Percentiles rank a stretch among this genome's conserved stretches.
These are phyloP conservation scores for Boleophthalmus pectinirostris DNA, from an alignment of 2,113 vertebrate species.

Conservation along the genomic window DNA sequence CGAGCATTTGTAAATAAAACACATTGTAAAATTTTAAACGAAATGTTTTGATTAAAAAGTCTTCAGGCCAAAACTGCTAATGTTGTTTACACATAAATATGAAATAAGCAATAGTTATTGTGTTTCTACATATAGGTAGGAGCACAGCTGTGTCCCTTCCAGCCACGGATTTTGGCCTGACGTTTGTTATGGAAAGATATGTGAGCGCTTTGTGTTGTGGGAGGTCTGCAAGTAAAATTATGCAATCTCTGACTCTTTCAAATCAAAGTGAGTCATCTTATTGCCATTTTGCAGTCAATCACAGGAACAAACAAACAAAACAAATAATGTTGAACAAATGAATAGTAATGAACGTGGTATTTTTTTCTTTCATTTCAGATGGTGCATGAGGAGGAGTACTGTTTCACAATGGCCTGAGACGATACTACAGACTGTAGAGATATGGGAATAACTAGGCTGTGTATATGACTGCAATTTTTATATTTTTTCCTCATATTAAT, in stretches of 20 bases:
- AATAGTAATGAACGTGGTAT: neutral
- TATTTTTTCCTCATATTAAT: too few relatives aligned
- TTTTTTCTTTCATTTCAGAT: neutral
- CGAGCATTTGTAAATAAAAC: neutral
- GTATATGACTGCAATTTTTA: too few relatives aligned
- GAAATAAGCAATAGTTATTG: neutral
- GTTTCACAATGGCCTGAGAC: conserved; percentile 69
- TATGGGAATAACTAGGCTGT: neutral
- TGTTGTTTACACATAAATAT: conserved; percentile 6
- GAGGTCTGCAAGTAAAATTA: conserved; percentile 9
- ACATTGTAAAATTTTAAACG: neutral
- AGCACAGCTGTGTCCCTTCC: neutral
- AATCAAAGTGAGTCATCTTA: conserved; percentile 17
- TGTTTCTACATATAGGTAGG: neutral
- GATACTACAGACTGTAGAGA: conserved; percentile 19
- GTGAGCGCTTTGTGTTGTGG: conserved; percentile 11
- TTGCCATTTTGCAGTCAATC: conserved; percentile 12
- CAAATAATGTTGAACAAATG: conserved; percentile 9
- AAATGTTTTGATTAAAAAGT: conserved; percentile 3
- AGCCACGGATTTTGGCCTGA: neutral
- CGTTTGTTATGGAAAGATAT: conserved; percentile 8
- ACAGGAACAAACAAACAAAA: conserved; percentile 22
- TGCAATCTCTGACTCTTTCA: conserved; percentile 35
- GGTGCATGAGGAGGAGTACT: neutral
- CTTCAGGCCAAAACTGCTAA: neutral